Evolutionary conservation across 2,888 invertebrate species (phyloP).

Genomic region (Lampropteryx suffumata): DNA sequence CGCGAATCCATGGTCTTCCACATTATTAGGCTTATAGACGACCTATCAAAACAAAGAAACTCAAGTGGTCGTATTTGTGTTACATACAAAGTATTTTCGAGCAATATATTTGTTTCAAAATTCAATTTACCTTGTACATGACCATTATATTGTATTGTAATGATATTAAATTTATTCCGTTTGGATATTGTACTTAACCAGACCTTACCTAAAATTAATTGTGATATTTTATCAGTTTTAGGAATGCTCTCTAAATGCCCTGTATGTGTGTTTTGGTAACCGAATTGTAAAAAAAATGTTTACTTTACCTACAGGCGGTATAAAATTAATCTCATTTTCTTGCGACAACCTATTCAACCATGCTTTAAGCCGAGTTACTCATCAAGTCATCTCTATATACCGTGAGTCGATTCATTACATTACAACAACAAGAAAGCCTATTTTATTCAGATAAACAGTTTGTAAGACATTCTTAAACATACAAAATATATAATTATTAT

Average conservation of each 20-base stretch:
- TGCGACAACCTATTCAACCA: conserved; percentile 13
- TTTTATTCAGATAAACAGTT: neutral
- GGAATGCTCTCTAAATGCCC: conserved; percentile 66
- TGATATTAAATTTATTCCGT: conserved; percentile 45
- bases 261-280: conserved; percentile 35
- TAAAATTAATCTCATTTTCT: conserved; percentile 30
- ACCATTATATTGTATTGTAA: conserved; percentile 59
- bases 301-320: conserved; percentile 27
- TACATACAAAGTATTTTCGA: conserved; percentile 30
- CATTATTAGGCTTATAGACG: conserved; percentile 50
- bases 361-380: too few species aligned
- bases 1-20: conserved; percentile 61
- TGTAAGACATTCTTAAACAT: neutral
- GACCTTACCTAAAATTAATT: conserved; percentile 70
- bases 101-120: conserved; percentile 25
- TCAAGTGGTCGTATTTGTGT: conserved; percentile 15
- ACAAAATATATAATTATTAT: conserved; percentile 23
- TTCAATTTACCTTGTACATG: conserved; percentile 46
- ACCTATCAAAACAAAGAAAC: conserved; percentile 30
- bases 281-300: conserved; percentile 30
- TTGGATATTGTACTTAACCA: conserved; percentile 72
- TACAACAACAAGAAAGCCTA: neutral
- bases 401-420: conserved; percentile 3
- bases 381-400: neutral
- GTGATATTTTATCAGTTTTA: conserved; percentile 72